Conservation (phyloP, 2,113 vertebrate species). For the Bagarius yarrelli region DNA sequence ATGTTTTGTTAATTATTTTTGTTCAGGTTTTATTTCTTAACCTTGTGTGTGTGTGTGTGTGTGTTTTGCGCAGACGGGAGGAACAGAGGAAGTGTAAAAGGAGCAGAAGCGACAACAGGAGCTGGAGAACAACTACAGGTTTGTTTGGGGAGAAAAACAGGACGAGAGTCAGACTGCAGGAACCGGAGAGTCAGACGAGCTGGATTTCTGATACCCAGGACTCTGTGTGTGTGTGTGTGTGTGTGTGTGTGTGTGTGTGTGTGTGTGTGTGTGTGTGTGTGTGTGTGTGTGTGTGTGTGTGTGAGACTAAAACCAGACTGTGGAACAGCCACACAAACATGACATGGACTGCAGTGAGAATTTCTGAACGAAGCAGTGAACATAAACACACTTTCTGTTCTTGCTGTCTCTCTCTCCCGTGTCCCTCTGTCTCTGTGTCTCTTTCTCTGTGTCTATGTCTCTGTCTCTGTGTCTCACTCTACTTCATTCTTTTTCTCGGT, state of each 20-base stretch:
- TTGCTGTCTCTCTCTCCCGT: too few relatives aligned
- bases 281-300: background rate
- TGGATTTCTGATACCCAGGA: conserved; percentile 77
- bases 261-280: background rate
- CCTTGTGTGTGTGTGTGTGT: background rate
- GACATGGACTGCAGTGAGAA: background rate
- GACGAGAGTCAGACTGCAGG: conserved; percentile 72
- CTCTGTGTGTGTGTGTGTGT: background rate
- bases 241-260: background rate
- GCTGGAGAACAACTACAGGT: conserved; percentile 86
- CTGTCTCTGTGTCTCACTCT: background rate
- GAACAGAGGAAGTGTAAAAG: conserved; percentile 85
- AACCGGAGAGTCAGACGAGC: conserved; percentile 79
- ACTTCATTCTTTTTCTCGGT: background rate
- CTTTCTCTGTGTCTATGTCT: background rate
- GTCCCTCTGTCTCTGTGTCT: background rate
- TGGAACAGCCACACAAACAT: background rate
- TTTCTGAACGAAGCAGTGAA: background rate
- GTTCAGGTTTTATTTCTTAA: too few relatives aligned
- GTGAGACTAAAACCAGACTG: background rate
- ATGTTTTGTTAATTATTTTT: too few relatives aligned
- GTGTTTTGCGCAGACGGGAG: conserved; percentile 75
- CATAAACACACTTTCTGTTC: background rate
- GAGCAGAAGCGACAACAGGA: conserved; percentile 85
- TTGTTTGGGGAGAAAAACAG: conserved; percentile 83